phyloP scores from a whole-genome alignment of 1,140 invertebrate species.

The Trichonephila clavipes region DNA sequence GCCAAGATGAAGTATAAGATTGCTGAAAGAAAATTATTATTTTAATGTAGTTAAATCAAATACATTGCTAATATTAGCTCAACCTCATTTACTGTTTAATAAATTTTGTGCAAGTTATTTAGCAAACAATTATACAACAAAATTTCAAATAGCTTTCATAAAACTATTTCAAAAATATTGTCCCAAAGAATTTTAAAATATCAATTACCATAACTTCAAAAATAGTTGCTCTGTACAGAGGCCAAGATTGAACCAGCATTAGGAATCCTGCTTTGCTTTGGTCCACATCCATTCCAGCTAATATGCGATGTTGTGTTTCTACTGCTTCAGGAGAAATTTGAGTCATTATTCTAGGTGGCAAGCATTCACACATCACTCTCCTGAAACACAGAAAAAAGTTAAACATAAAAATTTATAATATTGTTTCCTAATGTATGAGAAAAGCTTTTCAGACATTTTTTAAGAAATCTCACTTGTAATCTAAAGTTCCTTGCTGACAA shows the following conservation, averaged over 20 bases:
- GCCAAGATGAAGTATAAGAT: conserved; percentile 98
- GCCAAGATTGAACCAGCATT: conserved; percentile 96
- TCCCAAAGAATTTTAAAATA: too few relatives aligned
- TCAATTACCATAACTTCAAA: conserved; percentile 94
- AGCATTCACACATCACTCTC: conserved; percentile 88
- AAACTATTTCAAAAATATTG: too few relatives aligned
- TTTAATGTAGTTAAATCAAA: not conserved
- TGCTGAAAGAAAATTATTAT: conserved; percentile 84
- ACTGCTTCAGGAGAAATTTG: conserved; percentile 89
- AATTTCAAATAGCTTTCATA: too few relatives aligned
- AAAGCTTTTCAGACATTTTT: not conserved
- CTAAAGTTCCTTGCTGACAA: conserved; percentile 82
- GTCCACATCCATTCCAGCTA: conserved; percentile 90
- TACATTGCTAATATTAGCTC: too few relatives aligned
- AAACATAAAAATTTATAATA: not conserved
- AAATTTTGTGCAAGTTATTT: too few relatives aligned
- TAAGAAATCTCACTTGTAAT: conserved; percentile 73
- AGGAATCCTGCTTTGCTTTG: conserved; percentile 95
- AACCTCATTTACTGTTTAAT: too few relatives aligned
- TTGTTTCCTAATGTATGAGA: not conserved
- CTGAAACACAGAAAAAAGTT: conserved; percentile 80
- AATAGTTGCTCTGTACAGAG: conserved; percentile 93
- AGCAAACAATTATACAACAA: too few relatives aligned
- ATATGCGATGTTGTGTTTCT: conserved; percentile 91
- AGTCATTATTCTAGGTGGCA: conserved; percentile 89